Evolutionary conservation across 2,888 invertebrate genomes (phyloP), one percentile per base, ranked within the genome.

Genomic region (Tenthredo amoena): DNA sequence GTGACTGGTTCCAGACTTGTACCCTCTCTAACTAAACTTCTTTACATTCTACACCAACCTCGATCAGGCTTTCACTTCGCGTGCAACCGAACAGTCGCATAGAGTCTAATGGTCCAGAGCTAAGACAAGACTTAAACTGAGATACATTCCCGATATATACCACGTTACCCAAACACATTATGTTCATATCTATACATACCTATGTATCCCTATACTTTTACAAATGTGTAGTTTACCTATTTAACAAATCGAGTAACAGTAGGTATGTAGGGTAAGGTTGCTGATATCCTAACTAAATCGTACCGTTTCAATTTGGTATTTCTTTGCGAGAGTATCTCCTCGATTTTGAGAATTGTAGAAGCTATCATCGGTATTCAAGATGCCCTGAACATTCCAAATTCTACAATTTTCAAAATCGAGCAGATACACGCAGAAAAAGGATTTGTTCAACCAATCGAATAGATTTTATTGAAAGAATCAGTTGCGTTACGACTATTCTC

Each of bases 51-150:
- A 91, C 91, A 88, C 89, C 89, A 88, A 88, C 89, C 90, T 88
- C 88, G 89, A 88, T 88, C 88, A 87, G 90, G 92, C 92, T 92
- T 92, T 92, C 92, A 92, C 92, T 92, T 91, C 87, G 87, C 86
- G 87, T 85, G 85, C 88, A 82, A 65, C 76, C 37, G 71, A 86
- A 85, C 47, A 85, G 79, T 79, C 50, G 21, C 74, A 83, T 58
- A 76, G 55, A 71, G 15, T 21, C 85, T 76, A 65, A 85, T 79
- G 85, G 85, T 85, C 85, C 85, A 85, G 79, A 65, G 47, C 21
- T 50, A 31, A 77, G 76, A 76, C 40, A 76, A 10, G 62, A 62
- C 62, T 26, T n/a, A 26, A 62, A 12, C 62, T 62, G 62, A 26
- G 34, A 68, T 68, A 68, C 68, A 68, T 68, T 62, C 10, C 26